Conservation (phyloP, 2,888 invertebrate genomes). For the Lasioglossum morio region DNA sequence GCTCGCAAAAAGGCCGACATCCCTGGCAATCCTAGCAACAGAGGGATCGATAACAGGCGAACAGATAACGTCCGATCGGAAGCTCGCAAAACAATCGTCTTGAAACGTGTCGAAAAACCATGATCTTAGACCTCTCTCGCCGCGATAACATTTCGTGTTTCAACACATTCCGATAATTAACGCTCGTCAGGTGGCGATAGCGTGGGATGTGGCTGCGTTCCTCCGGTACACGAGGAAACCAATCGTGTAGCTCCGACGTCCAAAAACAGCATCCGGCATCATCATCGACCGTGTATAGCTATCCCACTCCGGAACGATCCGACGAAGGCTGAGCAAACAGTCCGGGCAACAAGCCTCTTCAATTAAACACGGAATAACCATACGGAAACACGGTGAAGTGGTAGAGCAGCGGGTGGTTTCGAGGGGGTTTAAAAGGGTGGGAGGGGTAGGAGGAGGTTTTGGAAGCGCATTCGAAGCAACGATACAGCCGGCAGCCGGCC, state of each 20-base stretch:
- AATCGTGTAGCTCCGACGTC: neutral
- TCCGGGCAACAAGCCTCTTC: slow-evolving; percentile 21
- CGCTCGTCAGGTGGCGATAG: slow-evolving; percentile 2
- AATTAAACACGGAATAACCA: slow-evolving; percentile 45
- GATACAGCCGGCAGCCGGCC: neutral
- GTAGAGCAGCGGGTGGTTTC: neutral
- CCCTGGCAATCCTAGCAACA: neutral
- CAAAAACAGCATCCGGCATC: slow-evolving; percentile 9
- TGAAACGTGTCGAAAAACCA: neutral
- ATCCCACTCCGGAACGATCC: neutral
- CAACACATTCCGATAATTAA: slow-evolving; percentile 29
- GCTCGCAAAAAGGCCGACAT: neutral
- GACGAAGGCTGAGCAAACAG: slow-evolving; percentile 17
- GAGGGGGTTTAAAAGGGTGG: neutral
- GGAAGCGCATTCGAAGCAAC: neutral
- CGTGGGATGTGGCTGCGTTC: neutral
- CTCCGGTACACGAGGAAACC: slow-evolving; percentile 19
- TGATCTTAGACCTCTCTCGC: neutral
- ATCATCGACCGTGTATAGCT: neutral
- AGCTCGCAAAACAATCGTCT: neutral
- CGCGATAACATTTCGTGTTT: neutral
- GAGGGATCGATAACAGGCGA: neutral
- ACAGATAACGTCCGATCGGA: neutral
- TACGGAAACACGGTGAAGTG: neutral
- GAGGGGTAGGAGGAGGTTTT: neutral